A percentile compares a stretch with the other conserved stretches of the same genome.
Conservation (phyloP, 2,797 vertebrate species). For the Schizothorax lantsangensis region DNA sequence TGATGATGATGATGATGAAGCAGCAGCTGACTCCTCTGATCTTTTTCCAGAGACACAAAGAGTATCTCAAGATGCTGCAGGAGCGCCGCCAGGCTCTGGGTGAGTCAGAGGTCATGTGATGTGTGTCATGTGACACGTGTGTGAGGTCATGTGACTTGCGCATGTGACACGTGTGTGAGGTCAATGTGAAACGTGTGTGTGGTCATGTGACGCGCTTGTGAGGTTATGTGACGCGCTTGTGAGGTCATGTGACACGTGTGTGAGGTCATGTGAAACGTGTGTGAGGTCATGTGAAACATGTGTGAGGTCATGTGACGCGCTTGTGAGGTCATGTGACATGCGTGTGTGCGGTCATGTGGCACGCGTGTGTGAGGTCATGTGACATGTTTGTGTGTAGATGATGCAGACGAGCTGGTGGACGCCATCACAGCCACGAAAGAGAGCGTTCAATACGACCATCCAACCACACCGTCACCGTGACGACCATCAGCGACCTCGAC, state of each 20-base stretch:
- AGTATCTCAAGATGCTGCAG: slow-evolving; percentile 90
- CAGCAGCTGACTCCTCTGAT: background rate
- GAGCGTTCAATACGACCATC: slow-evolving; percentile 89
- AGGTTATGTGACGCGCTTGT: no score
- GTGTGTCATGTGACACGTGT: no score
- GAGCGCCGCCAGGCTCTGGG: slow-evolving; percentile 91
- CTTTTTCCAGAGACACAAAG: slow-evolving; percentile 86
- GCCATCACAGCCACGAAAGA: slow-evolving; percentile 82
- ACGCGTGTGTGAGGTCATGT: background rate
- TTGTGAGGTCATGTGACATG: background rate
- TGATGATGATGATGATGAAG: background rate
- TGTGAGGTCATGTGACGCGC: background rate
- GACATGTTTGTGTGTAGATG: slow-evolving; percentile 68
- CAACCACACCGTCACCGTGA: slow-evolving; percentile 95
- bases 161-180: no score
- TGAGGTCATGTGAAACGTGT: no score
- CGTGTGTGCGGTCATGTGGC: background rate
- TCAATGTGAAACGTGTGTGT: no score
- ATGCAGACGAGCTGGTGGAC: slow-evolving; percentile 89
- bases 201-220: no score
- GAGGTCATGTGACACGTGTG: no score
- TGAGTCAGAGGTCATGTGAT: slow-evolving; percentile 66
- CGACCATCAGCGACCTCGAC: slow-evolving; percentile 93
- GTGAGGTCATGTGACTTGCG: no score
- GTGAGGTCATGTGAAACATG: no score